phyloP scores from a whole-genome alignment of 1,140 invertebrate species.

The Elymnias hypermnestra region DNA sequence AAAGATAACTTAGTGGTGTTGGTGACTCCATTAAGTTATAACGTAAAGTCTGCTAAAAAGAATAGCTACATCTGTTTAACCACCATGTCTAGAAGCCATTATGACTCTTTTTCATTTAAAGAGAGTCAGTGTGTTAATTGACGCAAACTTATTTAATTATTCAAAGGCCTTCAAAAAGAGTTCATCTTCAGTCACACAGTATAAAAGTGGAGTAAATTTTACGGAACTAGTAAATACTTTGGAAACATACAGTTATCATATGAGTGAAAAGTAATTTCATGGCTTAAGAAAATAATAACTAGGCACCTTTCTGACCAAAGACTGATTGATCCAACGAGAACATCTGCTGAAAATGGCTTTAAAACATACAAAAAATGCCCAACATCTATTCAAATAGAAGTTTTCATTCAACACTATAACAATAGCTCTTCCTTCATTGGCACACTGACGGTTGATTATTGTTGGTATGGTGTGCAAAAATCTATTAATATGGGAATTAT shows the following conservation, averaged over 20 bases:
- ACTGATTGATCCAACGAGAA: conserved; percentile 58
- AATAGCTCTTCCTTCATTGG: conserved; percentile 72
- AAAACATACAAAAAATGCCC: conserved; percentile 63
- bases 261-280: conserved; percentile 54
- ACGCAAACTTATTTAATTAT: no score
- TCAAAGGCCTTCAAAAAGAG: no score
- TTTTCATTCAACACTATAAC: conserved; percentile 72
- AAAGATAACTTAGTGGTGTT: no score
- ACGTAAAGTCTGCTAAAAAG: no score
- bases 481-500: conserved; percentile 1
- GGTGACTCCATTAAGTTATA: no score
- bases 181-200: no score
- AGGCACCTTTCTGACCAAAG: conserved; percentile 32
- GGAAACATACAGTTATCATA: not conserved
- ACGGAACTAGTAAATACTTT: no score
- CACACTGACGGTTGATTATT: conserved; percentile 68
- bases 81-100: no score
- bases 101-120: no score
- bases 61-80: no score
- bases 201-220: no score
- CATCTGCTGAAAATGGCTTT: conserved; percentile 73
- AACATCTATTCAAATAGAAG: conserved; percentile 65
- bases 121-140: no score
- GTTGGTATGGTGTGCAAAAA: conserved; percentile 43
- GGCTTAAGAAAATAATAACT: conserved; percentile 45